phyloP scores from a whole-genome alignment of 2,888 invertebrate genomes.

The Agriopis marginaria region DNA sequence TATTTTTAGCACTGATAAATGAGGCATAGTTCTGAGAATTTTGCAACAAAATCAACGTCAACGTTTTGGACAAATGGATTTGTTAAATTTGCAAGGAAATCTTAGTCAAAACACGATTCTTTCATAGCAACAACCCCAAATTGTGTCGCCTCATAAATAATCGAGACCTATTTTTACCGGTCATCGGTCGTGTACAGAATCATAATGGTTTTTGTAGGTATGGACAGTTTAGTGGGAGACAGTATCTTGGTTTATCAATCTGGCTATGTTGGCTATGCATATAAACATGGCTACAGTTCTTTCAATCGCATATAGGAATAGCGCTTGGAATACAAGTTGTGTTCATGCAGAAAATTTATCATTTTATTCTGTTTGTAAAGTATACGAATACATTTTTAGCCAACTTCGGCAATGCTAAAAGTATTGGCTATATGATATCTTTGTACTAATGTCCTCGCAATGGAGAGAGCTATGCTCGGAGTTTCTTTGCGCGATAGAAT shows the following conservation, averaged over 20 bases:
- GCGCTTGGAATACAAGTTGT: background rate
- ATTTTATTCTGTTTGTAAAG: too few species aligned
- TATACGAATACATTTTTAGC: too few species aligned
- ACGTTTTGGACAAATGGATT: too few species aligned
- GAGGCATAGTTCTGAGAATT: too few species aligned
- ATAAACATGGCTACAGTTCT: background rate
- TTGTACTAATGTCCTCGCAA: too few species aligned
- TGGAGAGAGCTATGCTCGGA: too few species aligned
- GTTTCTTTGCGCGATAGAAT: too few species aligned
- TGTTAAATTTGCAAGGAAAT: background rate
- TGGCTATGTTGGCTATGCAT: constrained; percentile 2
- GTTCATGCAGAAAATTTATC: too few species aligned
- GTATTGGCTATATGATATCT: too few species aligned
- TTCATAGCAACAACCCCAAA: constrained; percentile 38
- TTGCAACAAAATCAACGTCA: too few species aligned
- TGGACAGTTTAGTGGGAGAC: constrained; percentile 1
- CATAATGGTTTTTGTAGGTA: constrained; percentile 54
- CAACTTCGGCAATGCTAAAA: too few species aligned
- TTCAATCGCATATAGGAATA: background rate
- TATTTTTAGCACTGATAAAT: too few species aligned
- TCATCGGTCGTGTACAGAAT: constrained; percentile 60
- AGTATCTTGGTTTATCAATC: constrained; percentile 12
- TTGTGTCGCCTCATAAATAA: constrained; percentile 61
- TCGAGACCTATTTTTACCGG: constrained; percentile 57
- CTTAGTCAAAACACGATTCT: constrained; percentile 8